Percentiles rank a stretch among this genome's conserved stretches.
Conservation (phyloP, 2,113 vertebrate genomes). For the Danionella cerebrum region DNA sequence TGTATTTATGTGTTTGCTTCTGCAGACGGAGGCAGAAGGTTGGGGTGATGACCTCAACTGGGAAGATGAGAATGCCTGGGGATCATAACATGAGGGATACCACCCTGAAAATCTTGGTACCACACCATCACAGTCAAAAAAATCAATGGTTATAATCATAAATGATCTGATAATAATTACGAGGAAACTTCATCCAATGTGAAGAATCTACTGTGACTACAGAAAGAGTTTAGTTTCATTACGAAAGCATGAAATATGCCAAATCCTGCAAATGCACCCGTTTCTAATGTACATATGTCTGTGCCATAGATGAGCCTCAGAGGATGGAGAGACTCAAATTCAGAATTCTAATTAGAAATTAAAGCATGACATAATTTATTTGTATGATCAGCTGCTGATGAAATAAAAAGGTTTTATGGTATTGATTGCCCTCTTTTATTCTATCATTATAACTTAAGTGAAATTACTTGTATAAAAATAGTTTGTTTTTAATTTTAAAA, state of each 20-base stretch:
- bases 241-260: slow-evolving; percentile 18
- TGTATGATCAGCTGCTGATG: slow-evolving; percentile 52
- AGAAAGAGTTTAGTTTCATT: slow-evolving; percentile 18
- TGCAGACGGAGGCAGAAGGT: slow-evolving; percentile 76
- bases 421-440: not conserved
- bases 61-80: slow-evolving; percentile 82
- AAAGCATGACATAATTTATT: slow-evolving; percentile 63
- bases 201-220: not conserved
- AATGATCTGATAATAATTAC: no score
- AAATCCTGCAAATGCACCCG: slow-evolving; percentile 15
- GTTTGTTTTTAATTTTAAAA: no score
- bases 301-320: slow-evolving; percentile 33
- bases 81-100: slow-evolving; percentile 40
- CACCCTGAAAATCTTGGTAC: not conserved
- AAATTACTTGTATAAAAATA: no score
- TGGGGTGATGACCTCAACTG: slow-evolving; percentile 91
- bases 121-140: not conserved
- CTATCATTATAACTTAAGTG: no score
- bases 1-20: slow-evolving; percentile 12
- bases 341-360: slow-evolving; percentile 32
- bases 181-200: no score
- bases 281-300: slow-evolving; percentile 20
- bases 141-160: no score
- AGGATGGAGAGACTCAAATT: slow-evolving; percentile 14
- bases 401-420: slow-evolving; percentile 63